Conservation (phyloP, 2,888 invertebrate genomes). For the Stratiomys singularior region DNA sequence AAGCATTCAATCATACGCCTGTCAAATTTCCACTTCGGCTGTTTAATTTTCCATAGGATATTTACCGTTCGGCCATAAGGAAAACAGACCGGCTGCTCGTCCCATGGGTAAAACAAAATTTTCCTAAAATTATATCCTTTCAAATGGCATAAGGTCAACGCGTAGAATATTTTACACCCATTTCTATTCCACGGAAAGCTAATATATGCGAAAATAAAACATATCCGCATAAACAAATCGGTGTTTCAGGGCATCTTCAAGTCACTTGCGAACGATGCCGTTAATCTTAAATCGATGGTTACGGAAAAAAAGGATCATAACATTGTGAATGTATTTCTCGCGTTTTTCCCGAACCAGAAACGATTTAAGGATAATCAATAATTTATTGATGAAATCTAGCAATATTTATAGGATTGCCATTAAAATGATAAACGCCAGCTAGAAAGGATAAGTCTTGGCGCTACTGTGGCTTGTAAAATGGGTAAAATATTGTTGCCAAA, state of each 20-base stretch:
- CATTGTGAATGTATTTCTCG: slow-evolving; percentile 24
- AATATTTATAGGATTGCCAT: slow-evolving; percentile 47
- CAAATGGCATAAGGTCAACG: neutral
- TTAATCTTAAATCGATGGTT: slow-evolving; percentile 47
- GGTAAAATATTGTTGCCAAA: too few relatives aligned
- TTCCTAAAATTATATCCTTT: neutral
- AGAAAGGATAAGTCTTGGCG: slow-evolving; percentile 43
- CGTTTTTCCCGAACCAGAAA: neutral
- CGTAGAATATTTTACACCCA: neutral
- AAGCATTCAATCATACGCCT: too few relatives aligned
- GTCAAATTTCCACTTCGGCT: too few relatives aligned
- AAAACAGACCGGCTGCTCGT: too few relatives aligned
- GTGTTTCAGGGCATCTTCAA: slow-evolving; percentile 35
- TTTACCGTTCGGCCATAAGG: too few relatives aligned
- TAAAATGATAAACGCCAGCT: slow-evolving; percentile 50
- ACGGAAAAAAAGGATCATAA: slow-evolving; percentile 10
- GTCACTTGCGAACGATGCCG: slow-evolving; percentile 43
- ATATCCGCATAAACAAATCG: slow-evolving; percentile 42
- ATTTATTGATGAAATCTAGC: slow-evolving; percentile 49
- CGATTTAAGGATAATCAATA: slow-evolving; percentile 43
- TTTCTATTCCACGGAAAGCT: neutral
- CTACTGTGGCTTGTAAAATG: too few relatives aligned
- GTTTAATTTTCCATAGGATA: too few relatives aligned
- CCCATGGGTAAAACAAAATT: neutral
- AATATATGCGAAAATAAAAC: slow-evolving; percentile 21